phyloP scores from a whole-genome alignment of 2,888 invertebrate species.

The Pyralis farinalis region DNA sequence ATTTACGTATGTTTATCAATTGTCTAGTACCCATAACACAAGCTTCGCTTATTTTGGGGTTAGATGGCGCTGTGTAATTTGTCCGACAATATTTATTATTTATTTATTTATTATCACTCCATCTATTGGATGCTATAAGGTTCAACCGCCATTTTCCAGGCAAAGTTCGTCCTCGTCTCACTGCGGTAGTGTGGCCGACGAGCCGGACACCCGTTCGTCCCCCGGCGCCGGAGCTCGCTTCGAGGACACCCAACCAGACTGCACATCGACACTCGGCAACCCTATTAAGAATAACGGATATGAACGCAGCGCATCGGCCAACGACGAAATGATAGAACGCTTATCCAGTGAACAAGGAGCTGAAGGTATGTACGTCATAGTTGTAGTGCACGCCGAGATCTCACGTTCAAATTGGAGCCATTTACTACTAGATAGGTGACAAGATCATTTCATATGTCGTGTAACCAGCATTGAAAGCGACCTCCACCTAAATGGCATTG shows the following conservation, averaged over 20 bases:
- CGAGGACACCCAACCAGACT: slow-evolving; percentile 67
- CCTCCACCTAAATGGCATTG: too few species aligned
- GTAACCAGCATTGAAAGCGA: too few species aligned
- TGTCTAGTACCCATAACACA: too few species aligned
- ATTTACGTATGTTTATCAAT: too few species aligned
- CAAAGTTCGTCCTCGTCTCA: slow-evolving; percentile 78
- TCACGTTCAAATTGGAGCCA: too few species aligned
- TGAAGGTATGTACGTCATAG: slow-evolving; percentile 75
- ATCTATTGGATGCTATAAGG: too few species aligned
- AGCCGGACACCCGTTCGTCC: slow-evolving; percentile 76
- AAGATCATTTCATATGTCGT: too few species aligned
- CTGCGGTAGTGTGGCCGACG: slow-evolving; percentile 72
- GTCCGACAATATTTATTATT: too few species aligned
- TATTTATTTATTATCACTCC: too few species aligned
- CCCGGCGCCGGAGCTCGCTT: slow-evolving; percentile 72
- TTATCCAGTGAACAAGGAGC: slow-evolving; percentile 74
- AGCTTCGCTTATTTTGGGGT: too few species aligned
- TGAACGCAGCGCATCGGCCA: slow-evolving; percentile 65
- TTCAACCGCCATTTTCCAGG: slow-evolving; percentile 36
- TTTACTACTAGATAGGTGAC: too few species aligned
- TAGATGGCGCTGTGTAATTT: too few species aligned
- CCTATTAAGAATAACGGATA: slow-evolving; percentile 78
- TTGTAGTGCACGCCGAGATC: slow-evolving; percentile 4
- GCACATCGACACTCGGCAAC: slow-evolving; percentile 70
- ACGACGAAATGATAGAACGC: slow-evolving; percentile 71